These are phyloP conservation scores for Vulpes ferrilata DNA, from an alignment of 2,113 vertebrate genomes.

Conservation along the genomic window DNA sequence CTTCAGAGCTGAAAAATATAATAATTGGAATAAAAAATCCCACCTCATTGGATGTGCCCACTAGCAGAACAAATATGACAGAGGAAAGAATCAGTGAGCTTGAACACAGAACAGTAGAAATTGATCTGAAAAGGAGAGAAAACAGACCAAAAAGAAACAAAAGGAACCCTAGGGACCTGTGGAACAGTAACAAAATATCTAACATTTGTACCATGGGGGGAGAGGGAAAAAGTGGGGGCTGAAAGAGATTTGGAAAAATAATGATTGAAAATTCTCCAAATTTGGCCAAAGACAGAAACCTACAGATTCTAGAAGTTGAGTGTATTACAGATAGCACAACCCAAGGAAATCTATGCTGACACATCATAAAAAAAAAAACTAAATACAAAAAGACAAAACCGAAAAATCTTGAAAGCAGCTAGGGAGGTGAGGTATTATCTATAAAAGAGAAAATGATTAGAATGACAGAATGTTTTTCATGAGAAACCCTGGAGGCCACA, in stretches of 20 bases:
- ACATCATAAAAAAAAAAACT: not conserved
- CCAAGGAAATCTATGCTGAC: not conserved
- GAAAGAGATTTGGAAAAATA: not conserved
- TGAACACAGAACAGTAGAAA: not conserved
- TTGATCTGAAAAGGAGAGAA: not conserved
- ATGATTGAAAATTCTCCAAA: not conserved
- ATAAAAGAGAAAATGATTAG: not conserved
- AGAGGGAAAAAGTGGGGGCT: not conserved
- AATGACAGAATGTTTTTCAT: not conserved
- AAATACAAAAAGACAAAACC: not conserved
- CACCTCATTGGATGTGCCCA: not conserved
- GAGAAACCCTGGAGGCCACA: not conserved
- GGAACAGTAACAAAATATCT: not conserved
- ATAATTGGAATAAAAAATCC: not conserved
- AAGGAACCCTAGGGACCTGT: not conserved
- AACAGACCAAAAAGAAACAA: not conserved
- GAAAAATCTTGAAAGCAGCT: not conserved
- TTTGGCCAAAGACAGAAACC: not conserved
- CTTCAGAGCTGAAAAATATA: not conserved
- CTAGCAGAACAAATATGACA: not conserved
- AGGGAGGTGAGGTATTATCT: not conserved
- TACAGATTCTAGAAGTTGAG: not conserved
- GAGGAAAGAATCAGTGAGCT: not conserved
- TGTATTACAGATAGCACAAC: not conserved
- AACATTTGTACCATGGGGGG: not conserved